phyloP scores from a whole-genome alignment of 2,888 invertebrate genomes.

The Plemyria rubiginata region DNA sequence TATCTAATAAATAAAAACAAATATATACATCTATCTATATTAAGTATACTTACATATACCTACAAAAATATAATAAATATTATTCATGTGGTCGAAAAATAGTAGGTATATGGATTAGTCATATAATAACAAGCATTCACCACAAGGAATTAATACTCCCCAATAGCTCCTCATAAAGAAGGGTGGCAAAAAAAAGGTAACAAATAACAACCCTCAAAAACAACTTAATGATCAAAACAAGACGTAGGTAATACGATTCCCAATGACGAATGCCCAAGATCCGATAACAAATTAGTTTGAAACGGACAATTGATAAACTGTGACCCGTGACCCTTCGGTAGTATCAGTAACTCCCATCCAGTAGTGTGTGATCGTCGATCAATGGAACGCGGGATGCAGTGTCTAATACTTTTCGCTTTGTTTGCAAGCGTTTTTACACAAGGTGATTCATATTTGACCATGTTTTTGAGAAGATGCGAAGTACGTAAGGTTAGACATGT shows the following conservation, averaged over 20 bases:
- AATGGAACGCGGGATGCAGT: slow-evolving; percentile 19
- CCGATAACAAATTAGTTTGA: slow-evolving; percentile 48
- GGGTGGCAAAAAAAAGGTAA: not conserved
- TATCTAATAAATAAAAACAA: no score
- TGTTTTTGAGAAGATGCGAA: slow-evolving; percentile 7
- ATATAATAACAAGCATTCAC: no score
- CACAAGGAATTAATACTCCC: no score
- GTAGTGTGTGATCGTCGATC: slow-evolving; percentile 14
- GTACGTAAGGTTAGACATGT: not conserved
- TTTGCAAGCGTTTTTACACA: slow-evolving; percentile 22
- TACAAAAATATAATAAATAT: no score
- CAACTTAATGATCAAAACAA: slow-evolving; percentile 18
- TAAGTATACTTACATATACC: no score
- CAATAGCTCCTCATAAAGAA: no score
- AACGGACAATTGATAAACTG: slow-evolving; percentile 48
- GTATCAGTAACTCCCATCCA: slow-evolving; percentile 34
- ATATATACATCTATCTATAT: no score
- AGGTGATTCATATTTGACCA: slow-evolving; percentile 25
- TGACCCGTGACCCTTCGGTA: slow-evolving; percentile 50
- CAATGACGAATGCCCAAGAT: slow-evolving; percentile 35
- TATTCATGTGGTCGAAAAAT: no score
- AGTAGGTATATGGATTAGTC: no score
- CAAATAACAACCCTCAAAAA: slow-evolving; percentile 12
- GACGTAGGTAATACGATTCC: slow-evolving; percentile 11
- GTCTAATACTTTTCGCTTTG: slow-evolving; percentile 20